Evolutionary conservation across 2,888 invertebrate species (phyloP).

Genomic region (Cerastis leucographa): DNA sequence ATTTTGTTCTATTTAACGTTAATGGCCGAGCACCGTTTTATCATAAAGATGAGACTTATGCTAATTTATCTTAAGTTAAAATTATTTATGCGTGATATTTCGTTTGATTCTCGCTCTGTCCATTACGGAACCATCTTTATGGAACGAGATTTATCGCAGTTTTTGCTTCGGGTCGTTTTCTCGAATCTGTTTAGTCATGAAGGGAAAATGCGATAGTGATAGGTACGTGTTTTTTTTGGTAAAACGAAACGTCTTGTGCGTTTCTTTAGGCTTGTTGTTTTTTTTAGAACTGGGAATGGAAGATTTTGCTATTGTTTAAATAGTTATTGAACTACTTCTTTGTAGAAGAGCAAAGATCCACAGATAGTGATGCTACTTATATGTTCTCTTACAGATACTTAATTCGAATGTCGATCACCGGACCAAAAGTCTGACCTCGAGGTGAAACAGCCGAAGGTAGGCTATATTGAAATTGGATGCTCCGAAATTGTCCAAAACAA

Average conservation of each 20-base stretch:
- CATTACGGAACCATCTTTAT: slow-evolving; percentile 49
- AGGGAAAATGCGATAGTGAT: slow-evolving; percentile 47
- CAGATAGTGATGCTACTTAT: neutral
- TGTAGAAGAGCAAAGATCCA: neutral
- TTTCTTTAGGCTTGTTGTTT: slow-evolving; percentile 7
- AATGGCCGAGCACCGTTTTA: slow-evolving; percentile 43
- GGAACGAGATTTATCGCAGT: slow-evolving; percentile 55
- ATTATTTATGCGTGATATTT: slow-evolving; percentile 58
- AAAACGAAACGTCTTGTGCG: slow-evolving; percentile 30
- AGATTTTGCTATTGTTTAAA: neutral
- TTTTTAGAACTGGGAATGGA: slow-evolving; percentile 18
- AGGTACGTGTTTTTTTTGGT: slow-evolving; percentile 33
- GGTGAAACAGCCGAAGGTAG: slow-evolving; percentile 17
- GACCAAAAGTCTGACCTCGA: slow-evolving; percentile 36
- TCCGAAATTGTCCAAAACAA: slow-evolving; percentile 30
- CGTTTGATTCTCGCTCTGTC: slow-evolving; percentile 60
- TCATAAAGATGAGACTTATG: slow-evolving; percentile 56
- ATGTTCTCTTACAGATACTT: neutral
- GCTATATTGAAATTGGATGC: slow-evolving; percentile 25
- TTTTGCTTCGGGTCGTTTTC: slow-evolving; percentile 48
- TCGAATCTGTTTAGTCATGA: slow-evolving; percentile 54
- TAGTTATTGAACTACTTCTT: neutral
- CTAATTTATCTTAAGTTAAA: slow-evolving; percentile 54
- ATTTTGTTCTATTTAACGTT: slow-evolving; percentile 69
- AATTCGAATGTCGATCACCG: slow-evolving; percentile 60